Evolutionary conservation across 2,888 invertebrate species (phyloP), one percentile per base, ranked within the genome.

Genomic region (Gnatocerus cornutus): DNA sequence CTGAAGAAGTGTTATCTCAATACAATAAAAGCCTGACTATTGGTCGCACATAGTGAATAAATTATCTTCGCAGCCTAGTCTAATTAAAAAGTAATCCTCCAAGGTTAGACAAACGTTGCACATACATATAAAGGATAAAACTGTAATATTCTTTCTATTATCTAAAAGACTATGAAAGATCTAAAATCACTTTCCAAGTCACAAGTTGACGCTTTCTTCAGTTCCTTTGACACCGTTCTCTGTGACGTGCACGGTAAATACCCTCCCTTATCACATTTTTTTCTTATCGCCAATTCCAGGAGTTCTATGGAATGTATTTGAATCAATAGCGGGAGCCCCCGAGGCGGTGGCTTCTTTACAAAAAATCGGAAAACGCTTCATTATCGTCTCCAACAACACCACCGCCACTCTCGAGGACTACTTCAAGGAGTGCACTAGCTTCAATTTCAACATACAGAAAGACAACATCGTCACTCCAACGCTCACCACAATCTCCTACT

Each of bases 401-500:
- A 71, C 71, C 3, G 37, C 30, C 41, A 63, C 43, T n/a, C 67
- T 6, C 21, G 83, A 86, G 2, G 76, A 81, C 48, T 86, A 85
- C 61, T 79, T 85, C 6, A 30, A 69, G 21, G 67, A 58, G 45
- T 55, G 80, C 9, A 56, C 55, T 4, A 67, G 68, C 4, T 46
- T 66, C 13, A 73, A 76, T 14, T 69, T 78, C 14, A 50, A 72
- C 37, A 46, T 63, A 5, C 55, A 75, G 3, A 45, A 50, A 86
- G 84, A 87, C 33, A 84, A 87, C 55, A 81, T 90, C 0, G 86
- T 87, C 0, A 81, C 85, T 43, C 88, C 89, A 0, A 86, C 87
- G 0, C 76, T 81, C 30, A 88, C 88, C 0, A 87, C 89, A 39
- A 84, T 84, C 0, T 86, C 87, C 73, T 88, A 89, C 71, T 79